phyloP scores from a whole-genome alignment of 2,797 vertebrate species.

The Vespertilio murinus region DNA sequence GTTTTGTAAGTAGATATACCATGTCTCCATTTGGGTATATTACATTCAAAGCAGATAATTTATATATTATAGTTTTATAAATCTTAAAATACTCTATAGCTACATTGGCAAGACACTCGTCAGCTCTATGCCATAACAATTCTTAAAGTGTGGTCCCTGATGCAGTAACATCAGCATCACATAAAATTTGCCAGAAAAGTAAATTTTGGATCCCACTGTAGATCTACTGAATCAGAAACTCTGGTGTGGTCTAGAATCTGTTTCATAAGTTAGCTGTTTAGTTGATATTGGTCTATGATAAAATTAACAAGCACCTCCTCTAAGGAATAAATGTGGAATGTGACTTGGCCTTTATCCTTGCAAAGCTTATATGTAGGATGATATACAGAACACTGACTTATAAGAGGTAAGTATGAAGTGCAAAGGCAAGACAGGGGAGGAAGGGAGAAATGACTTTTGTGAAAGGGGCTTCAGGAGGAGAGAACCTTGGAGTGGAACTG shows the following conservation, averaged over 20 bases:
- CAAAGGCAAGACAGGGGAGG: not conserved
- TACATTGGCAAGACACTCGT: not conserved
- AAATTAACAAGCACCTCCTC: not conserved
- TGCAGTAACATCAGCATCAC: not conserved
- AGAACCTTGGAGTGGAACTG: constrained; percentile 26
- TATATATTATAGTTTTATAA: not conserved
- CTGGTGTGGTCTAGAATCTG: not conserved
- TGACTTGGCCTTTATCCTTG: constrained; percentile 7
- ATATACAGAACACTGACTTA: not conserved
- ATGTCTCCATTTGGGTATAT: not conserved
- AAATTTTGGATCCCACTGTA: not conserved
- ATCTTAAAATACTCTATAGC: not conserved
- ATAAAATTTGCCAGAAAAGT: not conserved
- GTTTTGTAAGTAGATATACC: not conserved
- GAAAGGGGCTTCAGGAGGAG: constrained; percentile 30
- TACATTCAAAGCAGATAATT: not conserved
- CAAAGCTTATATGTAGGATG: not conserved
- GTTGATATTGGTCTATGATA: not conserved
- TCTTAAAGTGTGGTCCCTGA: not conserved
- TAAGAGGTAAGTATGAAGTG: constrained; percentile 8
- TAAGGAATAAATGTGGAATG: not conserved
- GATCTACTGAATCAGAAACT: not conserved
- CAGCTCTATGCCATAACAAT: not conserved
- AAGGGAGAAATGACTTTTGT: not conserved
- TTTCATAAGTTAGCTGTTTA: not conserved